Conservation (phyloP, 2,113 vertebrate genomes). For the Drymodes brunneopygia region DNA sequence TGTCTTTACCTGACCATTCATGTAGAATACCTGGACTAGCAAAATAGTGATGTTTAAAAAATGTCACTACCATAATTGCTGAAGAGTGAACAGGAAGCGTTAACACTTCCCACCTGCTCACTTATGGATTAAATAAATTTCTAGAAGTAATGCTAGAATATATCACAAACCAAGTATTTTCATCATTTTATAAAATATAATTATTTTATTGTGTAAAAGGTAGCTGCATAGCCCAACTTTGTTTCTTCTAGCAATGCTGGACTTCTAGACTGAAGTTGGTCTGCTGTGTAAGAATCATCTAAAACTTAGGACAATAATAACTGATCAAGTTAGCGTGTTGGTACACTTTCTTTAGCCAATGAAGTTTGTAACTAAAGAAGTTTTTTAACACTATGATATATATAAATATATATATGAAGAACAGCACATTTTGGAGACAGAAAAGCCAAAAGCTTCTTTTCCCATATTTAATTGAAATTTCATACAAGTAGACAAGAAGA, state of each 20-base stretch:
- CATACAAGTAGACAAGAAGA: not conserved
- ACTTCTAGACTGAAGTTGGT: not conserved
- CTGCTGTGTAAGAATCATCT: not conserved
- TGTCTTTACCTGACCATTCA: not conserved
- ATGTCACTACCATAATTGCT: not conserved
- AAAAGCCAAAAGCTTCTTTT: not conserved
- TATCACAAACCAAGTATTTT: not conserved
- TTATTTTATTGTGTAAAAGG: not conserved
- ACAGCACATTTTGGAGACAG: not conserved
- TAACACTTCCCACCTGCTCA: not conserved
- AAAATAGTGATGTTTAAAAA: not conserved
- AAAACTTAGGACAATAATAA: not conserved
- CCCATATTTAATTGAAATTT: not conserved
- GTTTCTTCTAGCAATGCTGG: not conserved
- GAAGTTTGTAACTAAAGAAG: not conserved
- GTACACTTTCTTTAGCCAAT: not conserved
- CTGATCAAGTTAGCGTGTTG: not conserved
- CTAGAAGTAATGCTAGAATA: not conserved
- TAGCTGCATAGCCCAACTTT: not conserved
- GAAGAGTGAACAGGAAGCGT: not conserved
- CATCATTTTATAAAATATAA: not conserved
- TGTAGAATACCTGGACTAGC: not conserved
- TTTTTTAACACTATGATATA: not conserved
- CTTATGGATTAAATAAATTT: not conserved
- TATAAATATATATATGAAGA: not conserved